These are phyloP conservation scores for Lemur catta DNA, from an alignment of 2,797 vertebrate species.

Conservation along the genomic window DNA sequence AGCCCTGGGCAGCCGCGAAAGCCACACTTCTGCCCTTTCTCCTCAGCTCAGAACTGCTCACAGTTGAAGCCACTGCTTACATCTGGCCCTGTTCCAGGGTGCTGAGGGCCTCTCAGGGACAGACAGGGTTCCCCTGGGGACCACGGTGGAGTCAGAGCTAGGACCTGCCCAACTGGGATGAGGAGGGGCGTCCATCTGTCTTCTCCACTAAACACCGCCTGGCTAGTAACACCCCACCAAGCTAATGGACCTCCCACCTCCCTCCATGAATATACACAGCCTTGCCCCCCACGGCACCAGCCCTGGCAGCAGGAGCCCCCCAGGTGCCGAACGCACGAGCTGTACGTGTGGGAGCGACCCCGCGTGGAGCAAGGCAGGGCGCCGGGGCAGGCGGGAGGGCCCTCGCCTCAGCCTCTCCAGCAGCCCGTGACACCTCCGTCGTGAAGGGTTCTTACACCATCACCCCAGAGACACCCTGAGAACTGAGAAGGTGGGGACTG, in stretches of 20 bases:
- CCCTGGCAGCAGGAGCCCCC: background rate
- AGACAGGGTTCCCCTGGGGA: background rate
- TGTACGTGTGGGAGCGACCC: background rate
- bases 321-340: background rate
- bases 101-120: background rate
- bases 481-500: background rate
- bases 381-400: background rate
- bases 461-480: background rate
- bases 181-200: background rate
- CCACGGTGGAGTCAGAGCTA: background rate
- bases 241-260: too few species aligned
- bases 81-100: too few species aligned
- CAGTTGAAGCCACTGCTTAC: background rate
- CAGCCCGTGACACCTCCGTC: background rate
- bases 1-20: background rate
- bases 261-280: fast-evolving
- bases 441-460: background rate
- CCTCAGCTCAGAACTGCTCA: background rate
- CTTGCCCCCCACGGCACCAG: fast-evolving
- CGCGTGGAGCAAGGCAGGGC: fast-evolving
- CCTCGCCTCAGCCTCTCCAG: background rate
- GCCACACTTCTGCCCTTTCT: background rate
- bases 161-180: background rate
- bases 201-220: background rate
- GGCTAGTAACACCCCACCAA: too few species aligned